Evolutionary conservation across 2,797 vertebrate species (phyloP).

Genomic region (Cyprinodon diabolis): DNA sequence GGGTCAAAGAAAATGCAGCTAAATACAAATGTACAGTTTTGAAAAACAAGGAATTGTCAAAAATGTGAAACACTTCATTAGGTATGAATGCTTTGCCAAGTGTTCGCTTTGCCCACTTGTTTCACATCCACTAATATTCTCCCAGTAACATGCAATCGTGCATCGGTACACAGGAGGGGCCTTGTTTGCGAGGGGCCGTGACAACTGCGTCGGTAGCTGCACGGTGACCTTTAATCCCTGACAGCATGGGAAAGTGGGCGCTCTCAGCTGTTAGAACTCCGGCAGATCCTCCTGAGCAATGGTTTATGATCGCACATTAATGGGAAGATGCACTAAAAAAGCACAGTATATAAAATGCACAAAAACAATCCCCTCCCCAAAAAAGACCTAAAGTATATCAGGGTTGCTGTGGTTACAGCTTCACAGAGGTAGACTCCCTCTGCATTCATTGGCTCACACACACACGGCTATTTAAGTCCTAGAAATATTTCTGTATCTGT

Average conservation of each 20-base stretch:
- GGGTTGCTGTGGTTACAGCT: constrained; percentile 9
- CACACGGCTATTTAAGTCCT: constrained; percentile 49
- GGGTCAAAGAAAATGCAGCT: background rate
- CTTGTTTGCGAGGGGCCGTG: constrained; percentile 68
- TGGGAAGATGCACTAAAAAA: constrained; percentile 42
- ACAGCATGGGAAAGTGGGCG: constrained; percentile 82
- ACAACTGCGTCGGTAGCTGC: constrained; percentile 78
- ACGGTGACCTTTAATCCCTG: constrained; percentile 69
- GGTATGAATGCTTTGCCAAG: background rate
- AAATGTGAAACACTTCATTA: background rate
- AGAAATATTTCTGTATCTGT: constrained; percentile 60
- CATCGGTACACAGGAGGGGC: constrained; percentile 67
- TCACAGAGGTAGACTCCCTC: background rate
- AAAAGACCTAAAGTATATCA: background rate
- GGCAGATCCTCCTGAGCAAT: constrained; percentile 43
- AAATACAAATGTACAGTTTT: background rate
- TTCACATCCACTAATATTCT: constrained; percentile 49
- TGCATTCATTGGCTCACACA: constrained; percentile 15
- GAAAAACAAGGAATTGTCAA: no score
- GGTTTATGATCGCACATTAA: constrained; percentile 60
- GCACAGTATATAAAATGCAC: constrained; percentile 14
- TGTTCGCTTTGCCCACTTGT: constrained; percentile 20
- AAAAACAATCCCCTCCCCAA: constrained; percentile 3
- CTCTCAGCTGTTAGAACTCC: constrained; percentile 77
- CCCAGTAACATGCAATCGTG: constrained; percentile 23